Base-by-base conservation (phyloP, 1,140 invertebrate genomes). In the Arion vulgaris region DNA sequence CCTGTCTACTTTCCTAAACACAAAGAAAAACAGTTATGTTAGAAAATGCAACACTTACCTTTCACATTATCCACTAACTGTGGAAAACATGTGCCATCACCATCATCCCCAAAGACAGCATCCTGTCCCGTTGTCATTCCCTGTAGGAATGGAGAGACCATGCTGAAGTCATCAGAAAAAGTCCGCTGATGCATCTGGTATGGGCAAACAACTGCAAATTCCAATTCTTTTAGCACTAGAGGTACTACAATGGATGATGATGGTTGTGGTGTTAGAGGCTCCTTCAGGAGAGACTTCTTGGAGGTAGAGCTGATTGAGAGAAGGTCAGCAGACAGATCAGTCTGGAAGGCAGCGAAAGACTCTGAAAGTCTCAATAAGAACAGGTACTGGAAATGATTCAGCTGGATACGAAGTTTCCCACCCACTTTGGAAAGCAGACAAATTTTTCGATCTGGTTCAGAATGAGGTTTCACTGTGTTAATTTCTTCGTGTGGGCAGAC, bases 361-460 rank as follows among this genome's bases (percentile, higher is more conserved):
- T 99, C 97, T 36, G 95, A 93, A 71, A 98, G 93, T 71, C 97
- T 93, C 88, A 98, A 91, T 38, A 98, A 91, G 91, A 98, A 98
- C 73, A 98, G 93, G 91, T 96, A 96, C 93, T 98, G 97, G 92
- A 96, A 97, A 92, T 98, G 97, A 93, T 97, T 98, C 51, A 92
- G 82, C 81, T 92, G 91, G 51, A 87, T 84, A 41, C 87, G 84
- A 23, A 92, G 83, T 86, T 89, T 89, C 57, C 83, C 85, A 15
- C 84, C 86, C 66, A 91, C 81, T 78, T 90, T 86, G 23, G 87
- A 83, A 28, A 92, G 53, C 36, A 92, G 38, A 72, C 81, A 85
- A 23, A 71, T 34, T 0, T 72, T 80, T 17, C 41, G 66, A 32
- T 90, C 86, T 36, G 87, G 85, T 57, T 87, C 86, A 0, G 83